Evolutionary conservation across 2,113 vertebrate species (phyloP).

Genomic region (Perognathus longimembris): DNA sequence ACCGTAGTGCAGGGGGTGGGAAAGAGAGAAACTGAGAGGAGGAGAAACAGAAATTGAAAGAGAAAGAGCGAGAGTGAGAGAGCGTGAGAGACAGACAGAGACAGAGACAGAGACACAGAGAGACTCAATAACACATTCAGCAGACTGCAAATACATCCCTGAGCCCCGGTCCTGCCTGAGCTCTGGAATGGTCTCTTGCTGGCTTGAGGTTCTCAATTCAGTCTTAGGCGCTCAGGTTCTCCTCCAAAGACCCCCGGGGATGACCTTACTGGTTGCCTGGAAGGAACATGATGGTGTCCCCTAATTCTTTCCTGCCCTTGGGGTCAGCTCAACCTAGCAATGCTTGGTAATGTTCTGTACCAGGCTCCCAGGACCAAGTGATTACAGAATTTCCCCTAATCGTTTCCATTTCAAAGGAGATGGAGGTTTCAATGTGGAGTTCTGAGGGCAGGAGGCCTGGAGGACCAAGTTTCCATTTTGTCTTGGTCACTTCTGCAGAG

Average conservation of each 20-base stretch:
- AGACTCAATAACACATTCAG: background rate
- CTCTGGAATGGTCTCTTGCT: background rate
- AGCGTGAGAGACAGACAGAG: background rate
- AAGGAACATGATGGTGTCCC: background rate
- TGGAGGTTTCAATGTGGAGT: background rate
- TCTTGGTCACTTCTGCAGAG: background rate
- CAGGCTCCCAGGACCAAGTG: no score
- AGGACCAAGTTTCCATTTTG: background rate
- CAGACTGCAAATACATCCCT: background rate
- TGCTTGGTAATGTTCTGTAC: background rate
- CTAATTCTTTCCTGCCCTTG: background rate
- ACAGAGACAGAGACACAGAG: background rate
- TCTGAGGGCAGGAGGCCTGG: background rate
- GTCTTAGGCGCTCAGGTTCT: background rate
- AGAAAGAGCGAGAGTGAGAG: no score
- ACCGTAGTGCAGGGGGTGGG: background rate
- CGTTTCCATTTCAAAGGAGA: background rate
- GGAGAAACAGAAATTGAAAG: no score
- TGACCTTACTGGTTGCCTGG: background rate
- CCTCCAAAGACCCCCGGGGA: background rate
- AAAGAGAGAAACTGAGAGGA: no score
- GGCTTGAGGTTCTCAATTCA: background rate
- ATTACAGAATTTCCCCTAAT: background rate
- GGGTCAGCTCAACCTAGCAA: background rate
- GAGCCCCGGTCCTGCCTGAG: background rate